A percentile compares a stretch with the other conserved stretches of the same genome.
Conservation (phyloP, 2,888 invertebrate species). For the Conus canariensis region DNA sequence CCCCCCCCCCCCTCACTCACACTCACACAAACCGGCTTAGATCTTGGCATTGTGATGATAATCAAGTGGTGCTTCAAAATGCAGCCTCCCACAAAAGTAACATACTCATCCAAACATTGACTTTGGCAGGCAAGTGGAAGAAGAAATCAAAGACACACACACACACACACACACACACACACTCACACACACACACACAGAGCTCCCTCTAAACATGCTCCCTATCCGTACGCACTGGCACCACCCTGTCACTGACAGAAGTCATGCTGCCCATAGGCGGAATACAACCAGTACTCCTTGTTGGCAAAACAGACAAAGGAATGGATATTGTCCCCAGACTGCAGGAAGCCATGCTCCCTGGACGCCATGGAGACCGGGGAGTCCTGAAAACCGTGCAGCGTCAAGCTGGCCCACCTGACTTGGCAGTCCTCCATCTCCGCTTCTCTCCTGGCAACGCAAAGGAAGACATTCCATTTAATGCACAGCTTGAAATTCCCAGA, state of each 20-base stretch:
- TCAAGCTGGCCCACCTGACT: conserved; percentile 64
- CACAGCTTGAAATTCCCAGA: neutral
- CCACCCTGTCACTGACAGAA: conserved; percentile 28
- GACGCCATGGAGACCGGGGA: conserved; percentile 65
- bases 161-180: neutral
- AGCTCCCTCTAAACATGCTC: neutral
- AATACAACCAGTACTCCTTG: conserved; percentile 69
- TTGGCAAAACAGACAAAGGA: conserved; percentile 66
- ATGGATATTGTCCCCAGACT: conserved; percentile 71
- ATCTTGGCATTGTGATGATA: too few species aligned
- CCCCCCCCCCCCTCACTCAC: too few species aligned
- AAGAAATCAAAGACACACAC: neutral
- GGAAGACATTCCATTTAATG: neutral
- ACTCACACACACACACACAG: neutral
- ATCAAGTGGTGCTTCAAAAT: too few species aligned
- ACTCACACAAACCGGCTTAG: too few species aligned
- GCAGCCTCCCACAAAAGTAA: too few species aligned
- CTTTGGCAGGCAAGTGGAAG: too few species aligned
- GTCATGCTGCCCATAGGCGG: conserved; percentile 42
- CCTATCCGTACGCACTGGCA: too few species aligned
- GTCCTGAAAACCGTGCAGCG: conserved; percentile 73
- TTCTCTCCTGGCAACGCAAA: conserved; percentile 24
- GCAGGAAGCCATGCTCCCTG: conserved; percentile 67
- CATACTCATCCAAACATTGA: too few species aligned
- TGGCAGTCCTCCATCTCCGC: neutral